Evolutionary conservation across 1,140 invertebrate species (phyloP).

Genomic region (Cheumatopsyche charites): DNA sequence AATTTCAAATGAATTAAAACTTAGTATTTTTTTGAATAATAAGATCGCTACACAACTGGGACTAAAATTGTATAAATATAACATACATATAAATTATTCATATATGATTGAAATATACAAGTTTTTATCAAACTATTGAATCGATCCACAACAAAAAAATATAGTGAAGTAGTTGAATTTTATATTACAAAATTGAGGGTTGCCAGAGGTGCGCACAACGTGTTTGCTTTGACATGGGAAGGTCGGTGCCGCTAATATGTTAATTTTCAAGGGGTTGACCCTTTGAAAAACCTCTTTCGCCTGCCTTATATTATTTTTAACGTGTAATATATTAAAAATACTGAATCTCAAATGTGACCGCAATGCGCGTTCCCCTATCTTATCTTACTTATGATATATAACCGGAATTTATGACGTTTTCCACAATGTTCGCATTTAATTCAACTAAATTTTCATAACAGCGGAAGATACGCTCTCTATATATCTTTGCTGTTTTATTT

Average conservation of each 20-base stretch:
- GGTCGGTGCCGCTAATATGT: slow-evolving; percentile 36
- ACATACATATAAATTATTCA: background rate
- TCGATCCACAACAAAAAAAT: slow-evolving; percentile 2
- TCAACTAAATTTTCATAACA: too few relatives aligned
- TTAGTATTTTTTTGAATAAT: too few relatives aligned
- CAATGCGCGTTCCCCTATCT: background rate
- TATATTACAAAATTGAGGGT: slow-evolving; percentile 33
- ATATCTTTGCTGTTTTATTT: too few relatives aligned
- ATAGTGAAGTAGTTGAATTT: slow-evolving; percentile 2
- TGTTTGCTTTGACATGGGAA: slow-evolving; percentile 36
- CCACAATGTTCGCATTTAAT: too few relatives aligned
- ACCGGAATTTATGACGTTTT: too few relatives aligned
- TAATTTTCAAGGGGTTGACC: slow-evolving; percentile 35
- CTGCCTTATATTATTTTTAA: slow-evolving; percentile 26
- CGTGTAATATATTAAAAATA: slow-evolving; percentile 25
- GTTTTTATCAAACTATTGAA: background rate
- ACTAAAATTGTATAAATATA: background rate
- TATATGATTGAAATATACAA: background rate
- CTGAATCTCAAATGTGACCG: background rate
- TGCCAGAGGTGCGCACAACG: slow-evolving; percentile 24
- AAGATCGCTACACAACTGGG: too few relatives aligned
- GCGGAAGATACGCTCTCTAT: too few relatives aligned
- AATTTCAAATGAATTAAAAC: too few relatives aligned
- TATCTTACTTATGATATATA: too few relatives aligned
- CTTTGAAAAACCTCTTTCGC: slow-evolving; percentile 19